Evolutionary conservation across 2,113 vertebrate genomes (phyloP), one percentile per base, ranked within the genome.

Genomic region (Sceloporus undulatus): DNA sequence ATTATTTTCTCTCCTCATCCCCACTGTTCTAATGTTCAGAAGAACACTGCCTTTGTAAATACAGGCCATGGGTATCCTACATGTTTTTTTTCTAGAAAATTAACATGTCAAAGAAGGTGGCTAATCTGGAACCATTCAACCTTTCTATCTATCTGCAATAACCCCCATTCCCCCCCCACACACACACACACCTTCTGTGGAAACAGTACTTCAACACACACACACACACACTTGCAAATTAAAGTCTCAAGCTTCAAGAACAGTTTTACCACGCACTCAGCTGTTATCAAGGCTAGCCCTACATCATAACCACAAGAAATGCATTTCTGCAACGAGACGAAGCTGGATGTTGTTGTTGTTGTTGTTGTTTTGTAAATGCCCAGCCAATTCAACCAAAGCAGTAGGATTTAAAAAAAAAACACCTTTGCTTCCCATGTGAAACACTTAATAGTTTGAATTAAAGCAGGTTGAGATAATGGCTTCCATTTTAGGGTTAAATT

Each of bases 381-480:
- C 65, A 38, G 2, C 34, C 34, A 75, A 40, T 48, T 21, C 21
- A 42, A 25, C 40, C 38, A 23, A 62, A 62, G 59, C 59, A 62
- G 59, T 62, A 62, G 59, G 13, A 62, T 62, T 59, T 59, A 18
- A 18, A 16, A 62, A 62, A 62, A 77, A 48, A 10, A 27, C 16
- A 7, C 42, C 40, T 90, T 42, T 40, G 87, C 86, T 94, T 91
- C 88, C 87, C 74, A 88, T 92, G 48, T 87, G 91, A 85, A 81
- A 93, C 89, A 89, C 92, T 91, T 94, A 91, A 91, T 90, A 90
- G 82, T 85, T 92, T 92, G 94, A 88, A 95, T 91, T 92, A 96
- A 95, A 92, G 81, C n/a, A 77, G 25, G 85, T 90, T 93, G 76
- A 88, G 91, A 90, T 94, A 95, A 94, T 87, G n/a, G 94, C 38